Evolutionary conservation across 1,140 invertebrate species (phyloP).

Genomic region (Odontomachus brunneus): DNA sequence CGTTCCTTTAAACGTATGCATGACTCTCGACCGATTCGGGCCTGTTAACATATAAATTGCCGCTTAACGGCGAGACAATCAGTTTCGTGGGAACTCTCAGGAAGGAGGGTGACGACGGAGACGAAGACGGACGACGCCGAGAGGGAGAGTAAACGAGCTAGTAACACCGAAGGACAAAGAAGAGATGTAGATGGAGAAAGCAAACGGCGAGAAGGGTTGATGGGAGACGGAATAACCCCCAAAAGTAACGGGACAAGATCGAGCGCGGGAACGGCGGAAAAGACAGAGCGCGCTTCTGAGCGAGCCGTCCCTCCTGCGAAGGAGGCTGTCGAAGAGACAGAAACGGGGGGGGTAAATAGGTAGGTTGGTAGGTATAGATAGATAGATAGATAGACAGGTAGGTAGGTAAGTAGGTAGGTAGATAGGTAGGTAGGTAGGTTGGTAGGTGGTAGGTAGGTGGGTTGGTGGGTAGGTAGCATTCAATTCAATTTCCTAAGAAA

Average conservation of each 20-base stretch:
- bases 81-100: slow-evolving; percentile 62
- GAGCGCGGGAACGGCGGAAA: neutral
- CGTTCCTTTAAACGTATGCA: slow-evolving; percentile 74
- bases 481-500: slow-evolving; percentile 83
- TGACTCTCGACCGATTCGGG: slow-evolving; percentile 78
- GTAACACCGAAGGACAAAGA: neutral
- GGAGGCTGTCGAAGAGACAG: slow-evolving; percentile 39
- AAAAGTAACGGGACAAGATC: neutral
- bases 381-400: too few species aligned
- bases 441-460: neutral
- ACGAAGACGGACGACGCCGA: slow-evolving; percentile 10
- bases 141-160: neutral
- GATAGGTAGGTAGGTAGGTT: too few species aligned
- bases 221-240: slow-evolving; percentile 35
- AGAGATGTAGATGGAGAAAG: neutral
- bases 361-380: too few species aligned
- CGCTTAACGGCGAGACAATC: slow-evolving; percentile 79
- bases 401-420: too few species aligned
- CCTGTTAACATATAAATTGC: slow-evolving; percentile 83
- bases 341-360: slow-evolving; percentile 17
- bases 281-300: slow-evolving; percentile 34
- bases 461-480: slow-evolving; percentile 66
- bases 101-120: slow-evolving; percentile 60
- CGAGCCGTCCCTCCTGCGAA: neutral
- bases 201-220: slow-evolving; percentile 1